Conservation (phyloP, 1,140 invertebrate genomes). For the Aphelinus certus region DNA sequence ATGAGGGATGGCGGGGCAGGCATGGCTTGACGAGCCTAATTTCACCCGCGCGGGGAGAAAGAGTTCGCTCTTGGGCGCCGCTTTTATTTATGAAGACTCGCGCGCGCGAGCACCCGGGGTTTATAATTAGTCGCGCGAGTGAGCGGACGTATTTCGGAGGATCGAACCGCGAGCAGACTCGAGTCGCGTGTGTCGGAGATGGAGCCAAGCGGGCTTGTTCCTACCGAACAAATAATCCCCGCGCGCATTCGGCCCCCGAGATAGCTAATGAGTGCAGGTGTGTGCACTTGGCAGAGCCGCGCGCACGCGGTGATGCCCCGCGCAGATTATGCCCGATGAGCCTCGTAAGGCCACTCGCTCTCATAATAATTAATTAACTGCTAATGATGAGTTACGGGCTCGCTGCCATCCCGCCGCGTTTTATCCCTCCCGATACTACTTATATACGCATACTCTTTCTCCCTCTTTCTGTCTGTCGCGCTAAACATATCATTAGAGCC, state of each 20-base stretch:
- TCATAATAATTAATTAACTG: slow-evolving; percentile 53
- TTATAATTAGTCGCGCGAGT: too few relatives aligned
- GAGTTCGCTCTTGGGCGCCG: too few relatives aligned
- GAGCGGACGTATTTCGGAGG: too few relatives aligned
- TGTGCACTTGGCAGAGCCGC: background rate
- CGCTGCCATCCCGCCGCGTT: slow-evolving; percentile 35
- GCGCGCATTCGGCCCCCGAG: too few relatives aligned
- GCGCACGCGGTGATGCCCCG: background rate
- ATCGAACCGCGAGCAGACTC: too few relatives aligned
- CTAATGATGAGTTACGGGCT: slow-evolving; percentile 49
- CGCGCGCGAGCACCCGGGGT: background rate
- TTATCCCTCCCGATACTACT: slow-evolving; percentile 37
- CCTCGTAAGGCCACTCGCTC: slow-evolving; percentile 11
- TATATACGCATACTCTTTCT: slow-evolving; percentile 34
- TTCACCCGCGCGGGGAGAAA: too few relatives aligned
- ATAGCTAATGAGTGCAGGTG: background rate
- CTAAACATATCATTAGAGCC: slow-evolving; percentile 17
- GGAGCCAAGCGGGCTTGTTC: too few relatives aligned
- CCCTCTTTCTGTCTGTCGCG: background rate
- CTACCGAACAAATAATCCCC: too few relatives aligned
- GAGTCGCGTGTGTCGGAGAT: too few relatives aligned
- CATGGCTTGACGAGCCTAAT: background rate
- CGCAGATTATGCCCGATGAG: background rate
- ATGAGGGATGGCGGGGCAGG: background rate
- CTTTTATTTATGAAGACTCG: background rate